Conservation (phyloP, 2,888 invertebrate genomes). For the Leptinotarsa tumamoca region DNA sequence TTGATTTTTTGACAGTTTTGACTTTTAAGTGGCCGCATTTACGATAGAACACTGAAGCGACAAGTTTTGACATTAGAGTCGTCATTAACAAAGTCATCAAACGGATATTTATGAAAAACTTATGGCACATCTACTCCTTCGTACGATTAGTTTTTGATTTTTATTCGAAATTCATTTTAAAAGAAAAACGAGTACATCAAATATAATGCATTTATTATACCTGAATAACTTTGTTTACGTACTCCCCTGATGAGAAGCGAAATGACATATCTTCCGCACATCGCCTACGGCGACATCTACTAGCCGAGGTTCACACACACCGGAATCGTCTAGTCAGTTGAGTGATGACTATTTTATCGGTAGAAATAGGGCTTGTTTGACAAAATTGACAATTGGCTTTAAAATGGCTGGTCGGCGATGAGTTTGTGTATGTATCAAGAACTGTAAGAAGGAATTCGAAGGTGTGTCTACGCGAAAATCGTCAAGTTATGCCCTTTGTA, state of each 20-base stretch:
- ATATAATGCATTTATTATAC: too few relatives aligned
- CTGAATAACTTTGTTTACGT: too few relatives aligned
- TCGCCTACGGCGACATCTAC: conserved; percentile 15
- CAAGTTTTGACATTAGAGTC: too few relatives aligned
- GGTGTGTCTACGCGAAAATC: conserved; percentile 79
- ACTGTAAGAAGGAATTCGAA: conserved; percentile 78
- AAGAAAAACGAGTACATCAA: too few relatives aligned
- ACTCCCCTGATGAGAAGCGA: background rate
- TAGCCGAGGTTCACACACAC: background rate
- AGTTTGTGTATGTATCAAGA: conserved; percentile 77
- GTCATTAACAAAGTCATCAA: too few relatives aligned
- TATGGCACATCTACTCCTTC: too few relatives aligned
- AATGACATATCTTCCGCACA: background rate
- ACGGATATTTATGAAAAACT: too few relatives aligned
- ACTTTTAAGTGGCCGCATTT: too few relatives aligned
- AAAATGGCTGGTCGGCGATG: conserved; percentile 83
- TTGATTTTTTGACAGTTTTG: too few relatives aligned
- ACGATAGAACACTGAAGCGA: too few relatives aligned
- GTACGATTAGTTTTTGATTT: too few relatives aligned
- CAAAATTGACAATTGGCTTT: conserved; percentile 77
- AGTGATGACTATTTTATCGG: conserved; percentile 35
- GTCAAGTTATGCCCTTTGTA: conserved; percentile 73
- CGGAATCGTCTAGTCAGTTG: background rate
- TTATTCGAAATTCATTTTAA: too few relatives aligned
- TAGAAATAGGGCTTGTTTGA: conserved; percentile 66